Conservation (phyloP, 2,888 invertebrate genomes). For the Himalopsyche tibetana region DNA sequence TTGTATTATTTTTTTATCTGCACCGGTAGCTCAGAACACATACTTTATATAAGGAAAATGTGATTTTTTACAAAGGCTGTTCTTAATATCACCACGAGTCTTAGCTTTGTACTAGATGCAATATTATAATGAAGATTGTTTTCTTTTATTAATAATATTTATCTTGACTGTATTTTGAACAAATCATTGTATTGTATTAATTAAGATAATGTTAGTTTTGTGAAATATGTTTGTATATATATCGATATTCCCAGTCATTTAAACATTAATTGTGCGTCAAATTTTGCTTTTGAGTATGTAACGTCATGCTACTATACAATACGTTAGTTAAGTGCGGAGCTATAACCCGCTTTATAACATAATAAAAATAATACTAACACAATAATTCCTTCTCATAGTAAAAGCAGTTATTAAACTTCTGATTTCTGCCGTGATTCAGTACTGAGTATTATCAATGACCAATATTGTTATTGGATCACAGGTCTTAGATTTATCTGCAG, state of each 20-base stretch:
- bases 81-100: constrained; percentile 36
- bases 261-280: neutral
- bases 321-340: neutral
- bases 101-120: constrained; percentile 40
- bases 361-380: neutral
- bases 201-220: constrained; percentile 25
- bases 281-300: neutral
- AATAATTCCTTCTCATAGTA: neutral
- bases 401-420: too few species aligned
- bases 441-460: neutral
- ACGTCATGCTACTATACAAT: neutral
- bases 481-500: too few species aligned
- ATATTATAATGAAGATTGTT: constrained; percentile 29
- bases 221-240: constrained; percentile 30
- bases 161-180: constrained; percentile 42
- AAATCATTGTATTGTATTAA: constrained; percentile 20
- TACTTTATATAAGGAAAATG: constrained; percentile 9
- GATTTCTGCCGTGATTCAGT: neutral
- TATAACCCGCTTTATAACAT: neutral
- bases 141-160: neutral
- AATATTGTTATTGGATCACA: constrained; percentile 8
- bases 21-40: constrained; percentile 9
- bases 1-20: constrained; percentile 10
- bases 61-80: constrained; percentile 42
- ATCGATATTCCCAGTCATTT: constrained; percentile 20